Conservation (phyloP, 2,797 vertebrate species). For the Falco cherrug region DNA sequence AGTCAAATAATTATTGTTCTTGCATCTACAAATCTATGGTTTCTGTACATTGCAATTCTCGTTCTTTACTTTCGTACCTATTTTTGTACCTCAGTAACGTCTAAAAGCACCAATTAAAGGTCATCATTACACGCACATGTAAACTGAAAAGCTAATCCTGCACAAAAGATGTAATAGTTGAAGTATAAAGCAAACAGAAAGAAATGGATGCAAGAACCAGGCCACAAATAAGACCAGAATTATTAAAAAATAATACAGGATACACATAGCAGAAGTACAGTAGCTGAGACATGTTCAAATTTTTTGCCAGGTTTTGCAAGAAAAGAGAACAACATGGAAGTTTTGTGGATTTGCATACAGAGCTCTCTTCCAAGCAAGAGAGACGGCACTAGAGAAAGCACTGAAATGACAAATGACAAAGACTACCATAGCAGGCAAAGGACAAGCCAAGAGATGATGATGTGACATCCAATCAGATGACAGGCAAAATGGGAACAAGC, state of each 20-base stretch:
- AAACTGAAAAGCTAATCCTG: background rate
- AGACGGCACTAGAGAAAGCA: background rate
- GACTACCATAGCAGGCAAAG: background rate
- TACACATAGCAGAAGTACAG: background rate
- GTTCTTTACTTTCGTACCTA: background rate
- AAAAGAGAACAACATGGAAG: background rate
- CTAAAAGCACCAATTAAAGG: background rate
- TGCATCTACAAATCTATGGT: background rate
- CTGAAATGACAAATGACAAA: background rate
- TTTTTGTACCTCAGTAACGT: background rate
- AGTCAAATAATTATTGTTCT: background rate
- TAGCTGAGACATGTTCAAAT: background rate
- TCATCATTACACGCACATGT: rapidly evolving
- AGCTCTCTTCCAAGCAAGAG: background rate
- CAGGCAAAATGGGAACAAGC: background rate
- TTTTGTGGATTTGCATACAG: background rate
- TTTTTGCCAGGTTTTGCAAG: background rate
- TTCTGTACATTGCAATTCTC: background rate
- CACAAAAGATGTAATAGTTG: background rate
- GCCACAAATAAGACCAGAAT: background rate
- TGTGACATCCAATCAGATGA: background rate
- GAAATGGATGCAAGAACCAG: background rate
- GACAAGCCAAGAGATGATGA: background rate
- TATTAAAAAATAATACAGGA: background rate
- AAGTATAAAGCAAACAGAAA: background rate